Base-by-base conservation (phyloP, 2,113 vertebrate genomes). In the Callipepla californica region DNA sequence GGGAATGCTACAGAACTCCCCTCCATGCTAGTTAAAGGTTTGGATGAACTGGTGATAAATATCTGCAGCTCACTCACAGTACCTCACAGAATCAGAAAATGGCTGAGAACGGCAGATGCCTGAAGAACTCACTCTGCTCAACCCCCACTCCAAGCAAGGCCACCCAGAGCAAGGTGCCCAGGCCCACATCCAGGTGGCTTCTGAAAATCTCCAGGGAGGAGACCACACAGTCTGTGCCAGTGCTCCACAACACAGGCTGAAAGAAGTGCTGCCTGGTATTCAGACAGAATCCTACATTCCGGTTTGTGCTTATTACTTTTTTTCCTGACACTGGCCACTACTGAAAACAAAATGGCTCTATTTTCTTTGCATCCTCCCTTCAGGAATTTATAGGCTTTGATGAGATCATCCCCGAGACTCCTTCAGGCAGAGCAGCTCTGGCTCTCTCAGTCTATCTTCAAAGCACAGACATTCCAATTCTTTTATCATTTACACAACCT, bases 331-430 rank as follows among this genome's bases (percentile, higher is more conserved):
- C 11, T 2, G 2, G 7, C 3, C 8, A 80, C 6, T 15, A 48
- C 5, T 25, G 19, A 19, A 20, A 74, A 63, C 22, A 75, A 9
- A 15, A 26, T 45, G 16, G 10, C 21, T 55, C 15, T 26, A 8
- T 34, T 19, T 36, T 32, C 26, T 81, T 25, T 38, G 6, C 6
- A 89, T 5, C 9, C 15, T 67, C 5, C 6, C 9, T 62, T 53
- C 42, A 40, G 6, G 7, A 32, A 55, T n/a, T 55, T 32, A 25
- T 0, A 21, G 9, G 53, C 42, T 59, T 5, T 7, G 7, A 0
- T 11, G 67, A 68, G 32, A 68, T 30, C 16, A 8, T 12, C 6
- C 32, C 3, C 0, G 1, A 68, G 5, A 7, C 26, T 58, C 65
- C 44, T 61, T 30, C 34, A 38, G 21, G 25, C 8, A 63, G 8